Evolutionary conservation across 1,140 invertebrate species (phyloP).

Genomic region (Cyphomyrmex costatus): DNA sequence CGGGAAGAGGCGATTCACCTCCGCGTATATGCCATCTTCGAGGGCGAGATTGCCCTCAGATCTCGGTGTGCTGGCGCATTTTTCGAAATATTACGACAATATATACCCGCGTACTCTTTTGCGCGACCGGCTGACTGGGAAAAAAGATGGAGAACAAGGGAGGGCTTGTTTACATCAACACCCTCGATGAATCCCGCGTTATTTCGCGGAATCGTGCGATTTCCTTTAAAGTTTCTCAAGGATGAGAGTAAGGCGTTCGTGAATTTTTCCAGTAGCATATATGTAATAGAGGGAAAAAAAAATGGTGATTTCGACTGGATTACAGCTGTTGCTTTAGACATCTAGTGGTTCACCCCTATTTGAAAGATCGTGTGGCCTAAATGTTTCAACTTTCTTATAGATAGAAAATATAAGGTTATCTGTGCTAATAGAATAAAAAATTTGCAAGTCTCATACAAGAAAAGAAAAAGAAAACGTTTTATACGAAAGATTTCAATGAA

Average conservation of each 20-base stretch:
- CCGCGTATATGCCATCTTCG: conserved; percentile 82
- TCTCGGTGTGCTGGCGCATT: conserved; percentile 77
- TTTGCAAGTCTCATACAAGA: not conserved
- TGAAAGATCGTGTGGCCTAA: not conserved
- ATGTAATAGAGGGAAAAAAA: not conserved
- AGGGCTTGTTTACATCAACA: conserved; percentile 44
- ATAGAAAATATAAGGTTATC: conserved; percentile 2
- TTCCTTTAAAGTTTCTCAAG: not conserved
- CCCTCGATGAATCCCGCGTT: conserved; percentile 44
- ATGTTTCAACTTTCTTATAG: not conserved
- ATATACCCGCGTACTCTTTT: conserved; percentile 75
- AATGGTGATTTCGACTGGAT: not conserved
- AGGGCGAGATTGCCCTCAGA: conserved; percentile 82
- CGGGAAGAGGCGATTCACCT: conserved; percentile 83
- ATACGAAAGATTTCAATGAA: not conserved
- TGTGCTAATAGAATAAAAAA: not conserved
- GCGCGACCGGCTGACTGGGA: conserved; percentile 11
- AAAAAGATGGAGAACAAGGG: not conserved
- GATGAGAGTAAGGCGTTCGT: conserved; percentile 7
- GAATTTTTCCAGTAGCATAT: not conserved
- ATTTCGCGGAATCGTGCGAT: conserved; percentile 33
- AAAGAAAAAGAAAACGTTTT: not conserved
- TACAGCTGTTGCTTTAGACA: not conserved
- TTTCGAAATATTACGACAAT: conserved; percentile 81
- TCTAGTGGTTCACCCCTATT: not conserved